phyloP scores from a whole-genome alignment of 2,113 vertebrate species.

The Malurus alboscapulatus region DNA sequence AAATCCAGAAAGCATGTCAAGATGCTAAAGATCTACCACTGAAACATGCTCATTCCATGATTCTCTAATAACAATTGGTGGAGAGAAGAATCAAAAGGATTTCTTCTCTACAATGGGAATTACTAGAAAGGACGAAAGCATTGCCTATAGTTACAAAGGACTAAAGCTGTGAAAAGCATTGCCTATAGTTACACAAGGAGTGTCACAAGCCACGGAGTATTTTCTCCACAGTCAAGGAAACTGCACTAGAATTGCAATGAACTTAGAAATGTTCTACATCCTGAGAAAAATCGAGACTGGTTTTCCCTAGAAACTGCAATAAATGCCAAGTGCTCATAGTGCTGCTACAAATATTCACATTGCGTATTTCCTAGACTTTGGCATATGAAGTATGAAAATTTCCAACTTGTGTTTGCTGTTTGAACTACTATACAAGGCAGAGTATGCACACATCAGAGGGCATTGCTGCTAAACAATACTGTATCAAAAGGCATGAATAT shows the following conservation, averaged over 20 bases:
- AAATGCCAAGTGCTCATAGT: neutral
- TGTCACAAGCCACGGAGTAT: neutral
- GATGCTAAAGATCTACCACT: neutral
- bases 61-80: neutral
- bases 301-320: neutral
- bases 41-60: neutral
- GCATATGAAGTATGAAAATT: neutral
- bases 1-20: neutral
- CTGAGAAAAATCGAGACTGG: rapidly evolving
- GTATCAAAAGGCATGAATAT: neutral
- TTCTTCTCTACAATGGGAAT: neutral
- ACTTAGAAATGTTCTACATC: neutral
- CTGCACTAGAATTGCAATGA: neutral
- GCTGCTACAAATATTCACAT: neutral
- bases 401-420: neutral
- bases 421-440: neutral
- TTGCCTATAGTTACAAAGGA: neutral
- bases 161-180: neutral
- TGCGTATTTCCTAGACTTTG: neutral
- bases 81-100: neutral
- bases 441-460: neutral
- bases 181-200: neutral
- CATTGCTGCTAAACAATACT: neutral
- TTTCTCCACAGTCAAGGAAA: neutral
- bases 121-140: neutral